Conservation (phyloP, 2,113 vertebrate genomes). For the pig (Sus scrofa) region T2T-Sscrofa CM000812.6:21484501-21485000, state of each 20-base stretch:
- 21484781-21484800: not conserved
- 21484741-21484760: not conserved
- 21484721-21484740: not conserved
- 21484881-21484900: not conserved
- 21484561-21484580: not conserved
- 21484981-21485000: not conserved
- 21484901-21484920: not conserved
- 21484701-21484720: not conserved
- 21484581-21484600: not conserved
- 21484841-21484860: not conserved
- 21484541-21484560: not conserved
- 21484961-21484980: not conserved
- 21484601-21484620: not conserved
- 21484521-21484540: not conserved
- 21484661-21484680: not conserved
- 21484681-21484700: not conserved
- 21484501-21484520: not conserved
- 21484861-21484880: not conserved
- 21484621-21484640: not conserved
- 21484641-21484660: not conserved
- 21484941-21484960: not conserved
- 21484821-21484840: not conserved
- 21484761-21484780: not conserved
- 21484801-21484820: not conserved
- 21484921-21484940: not conserved